phyloP scores from a whole-genome alignment of 2,113 vertebrate species.

The Zingel zingel region DNA sequence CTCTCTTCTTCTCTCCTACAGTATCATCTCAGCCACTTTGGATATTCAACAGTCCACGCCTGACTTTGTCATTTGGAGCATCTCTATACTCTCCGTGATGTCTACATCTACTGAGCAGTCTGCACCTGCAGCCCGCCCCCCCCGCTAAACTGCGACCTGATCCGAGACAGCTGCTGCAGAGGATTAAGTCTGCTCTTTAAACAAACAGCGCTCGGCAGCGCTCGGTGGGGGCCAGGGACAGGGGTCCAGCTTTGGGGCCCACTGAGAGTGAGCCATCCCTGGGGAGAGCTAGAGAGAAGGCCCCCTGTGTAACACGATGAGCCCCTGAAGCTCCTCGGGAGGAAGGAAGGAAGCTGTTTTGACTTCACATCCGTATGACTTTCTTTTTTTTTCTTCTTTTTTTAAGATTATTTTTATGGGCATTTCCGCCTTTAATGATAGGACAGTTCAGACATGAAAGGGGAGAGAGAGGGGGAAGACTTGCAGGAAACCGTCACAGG shows the following conservation, averaged over 20 bases:
- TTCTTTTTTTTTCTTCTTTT: background rate
- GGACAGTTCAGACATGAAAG: too few species aligned
- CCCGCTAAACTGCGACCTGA: conserved; percentile 70
- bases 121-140: conserved; percentile 69
- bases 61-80: conserved; percentile 23
- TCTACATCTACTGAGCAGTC: conserved; percentile 59
- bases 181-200: conserved; percentile 84
- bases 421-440: too few species aligned
- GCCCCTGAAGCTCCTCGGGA: conserved; percentile 37
- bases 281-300: conserved; percentile 55
- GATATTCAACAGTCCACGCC: conserved; percentile 23
- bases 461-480: too few species aligned
- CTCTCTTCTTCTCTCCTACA: background rate
- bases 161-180: conserved; percentile 83
- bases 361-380: conserved; percentile 14
- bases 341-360: conserved; percentile 25
- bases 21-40: background rate
- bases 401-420: too few species aligned
- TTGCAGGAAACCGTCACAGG: too few species aligned
- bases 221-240: conserved; percentile 57
- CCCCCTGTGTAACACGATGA: conserved; percentile 64
- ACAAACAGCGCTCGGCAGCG: conserved; percentile 76
- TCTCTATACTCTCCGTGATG: conserved; percentile 28
- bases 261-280: conserved; percentile 61
- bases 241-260: conserved; percentile 59